Base-by-base conservation (phyloP, 2,888 invertebrate species). In the Zygogramma bicolorata region DNA sequence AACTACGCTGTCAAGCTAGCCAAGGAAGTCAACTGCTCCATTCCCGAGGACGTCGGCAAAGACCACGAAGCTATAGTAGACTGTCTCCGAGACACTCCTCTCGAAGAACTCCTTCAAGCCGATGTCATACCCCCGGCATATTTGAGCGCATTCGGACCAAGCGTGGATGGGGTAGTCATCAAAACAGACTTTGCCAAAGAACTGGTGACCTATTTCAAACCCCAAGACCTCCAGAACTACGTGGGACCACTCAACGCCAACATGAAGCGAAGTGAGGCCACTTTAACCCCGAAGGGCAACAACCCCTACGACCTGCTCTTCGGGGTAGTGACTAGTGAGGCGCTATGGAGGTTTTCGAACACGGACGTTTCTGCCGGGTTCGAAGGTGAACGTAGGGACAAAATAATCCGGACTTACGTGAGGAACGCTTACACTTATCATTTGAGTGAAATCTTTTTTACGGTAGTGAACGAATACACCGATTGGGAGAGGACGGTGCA, bases 401-500 rank as follows among this genome's bases (percentile, higher is more conserved):
- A 94, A 84, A 95, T 97, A 86, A 90, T 95, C 86, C 91, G 97
- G 84, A 96, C 97, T 38, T 95, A 97, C 87, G 97, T 98, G 66
- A 91, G 97, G 74, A 98, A 98, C 88, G 94, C 97, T 34, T 99
- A 96, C 88, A 95, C 95, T 76, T 98, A 95, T 88, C 98, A 99
- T 87, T 90, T 97, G 80, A 97, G 96, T 85, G 98, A 98, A 88
- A 97, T 99, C 83, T 97, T 97, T 89, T 95, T 95, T 87, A 97
- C 98, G 78, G 95, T 98, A 79, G 95, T 97, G 79, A 98, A 98
- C 87, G 98, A 98, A 85, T 99, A 99, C 88, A 98, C 98, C 71
- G 97, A 98, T 87, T 99, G 98, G 98, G 96, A 96, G 87, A 90
- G 94, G 86, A 96, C 96, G 81, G 95, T 95, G 31, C 91, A 95